These are phyloP conservation scores for Brachionus paranguensis DNA, from an alignment of 1,140 invertebrate species.

Conservation along the genomic window DNA sequence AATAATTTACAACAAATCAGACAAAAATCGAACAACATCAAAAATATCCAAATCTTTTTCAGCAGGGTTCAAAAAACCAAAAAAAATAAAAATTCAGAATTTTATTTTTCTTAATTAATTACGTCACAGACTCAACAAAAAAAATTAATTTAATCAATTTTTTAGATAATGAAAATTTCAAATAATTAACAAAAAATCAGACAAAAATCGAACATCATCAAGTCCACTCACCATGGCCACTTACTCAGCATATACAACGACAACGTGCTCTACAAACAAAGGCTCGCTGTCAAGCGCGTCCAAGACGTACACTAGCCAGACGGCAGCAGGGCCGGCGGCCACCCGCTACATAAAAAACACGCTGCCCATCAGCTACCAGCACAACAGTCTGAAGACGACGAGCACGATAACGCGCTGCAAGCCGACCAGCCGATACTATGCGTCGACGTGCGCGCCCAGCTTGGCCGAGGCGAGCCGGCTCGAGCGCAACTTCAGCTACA, in stretches of 20 bases:
- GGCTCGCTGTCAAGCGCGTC: neutral
- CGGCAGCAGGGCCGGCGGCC: neutral
- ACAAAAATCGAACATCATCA: neutral
- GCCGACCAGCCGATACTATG: neutral
- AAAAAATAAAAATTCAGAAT: too few relatives aligned
- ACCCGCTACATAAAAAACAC: slow-evolving; percentile 14
- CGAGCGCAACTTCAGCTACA: slow-evolving; percentile 32
- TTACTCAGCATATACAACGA: neutral
- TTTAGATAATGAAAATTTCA: neutral
- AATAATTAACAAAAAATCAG: neutral
- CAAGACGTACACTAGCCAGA: neutral
- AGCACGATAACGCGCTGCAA: neutral
- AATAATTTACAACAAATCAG: too few relatives aligned
- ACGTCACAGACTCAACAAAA: neutral
- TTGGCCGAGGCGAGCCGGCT: neutral
- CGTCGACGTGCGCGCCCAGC: neutral
- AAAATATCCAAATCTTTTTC: neutral
- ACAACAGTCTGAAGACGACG: slow-evolving; percentile 3
- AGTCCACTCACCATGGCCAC: neutral
- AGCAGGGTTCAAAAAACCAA: neutral
- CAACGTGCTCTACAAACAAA: neutral
- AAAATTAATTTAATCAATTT: too few relatives aligned
- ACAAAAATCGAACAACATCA: too few relatives aligned
- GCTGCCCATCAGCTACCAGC: neutral
- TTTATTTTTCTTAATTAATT: neutral